These are phyloP conservation scores for Tenebrosternarchus preto DNA, from an alignment of 2,113 vertebrate genomes.

Conservation along the genomic window DNA sequence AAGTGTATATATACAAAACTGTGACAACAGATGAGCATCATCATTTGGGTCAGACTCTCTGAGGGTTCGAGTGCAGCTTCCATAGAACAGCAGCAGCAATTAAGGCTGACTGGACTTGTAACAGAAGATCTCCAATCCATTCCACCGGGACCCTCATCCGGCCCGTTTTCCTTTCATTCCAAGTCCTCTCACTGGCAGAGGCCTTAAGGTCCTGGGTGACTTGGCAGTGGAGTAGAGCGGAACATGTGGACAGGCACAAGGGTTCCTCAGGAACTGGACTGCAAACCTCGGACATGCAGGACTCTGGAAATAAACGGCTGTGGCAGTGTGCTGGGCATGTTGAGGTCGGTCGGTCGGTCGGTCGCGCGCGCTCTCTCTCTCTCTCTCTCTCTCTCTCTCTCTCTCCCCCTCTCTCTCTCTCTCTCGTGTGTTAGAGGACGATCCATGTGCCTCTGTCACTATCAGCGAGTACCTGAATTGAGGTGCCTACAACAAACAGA, in stretches of 20 bases:
- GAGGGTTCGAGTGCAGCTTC: conserved; percentile 1
- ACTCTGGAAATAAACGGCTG: background rate
- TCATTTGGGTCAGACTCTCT: background rate
- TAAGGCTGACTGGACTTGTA: background rate
- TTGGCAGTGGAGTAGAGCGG: background rate
- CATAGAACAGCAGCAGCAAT: conserved; percentile 15
- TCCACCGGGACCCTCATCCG: background rate
- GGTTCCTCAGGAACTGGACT: background rate
- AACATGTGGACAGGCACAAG: background rate
- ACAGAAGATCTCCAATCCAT: too few species aligned
- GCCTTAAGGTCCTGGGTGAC: background rate
- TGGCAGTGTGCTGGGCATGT: background rate
- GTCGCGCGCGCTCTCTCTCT: conserved; percentile 62
- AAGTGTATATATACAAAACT: background rate
- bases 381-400: conserved; percentile 52
- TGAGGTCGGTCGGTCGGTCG: too few species aligned
- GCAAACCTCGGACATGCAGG: background rate
- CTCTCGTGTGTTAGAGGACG: conserved; percentile 69
- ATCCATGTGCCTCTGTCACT: conserved; percentile 89
- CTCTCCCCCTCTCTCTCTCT: conserved; percentile 53
- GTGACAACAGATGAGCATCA: background rate
- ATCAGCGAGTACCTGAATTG: conserved; percentile 87
- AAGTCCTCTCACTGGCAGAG: background rate
- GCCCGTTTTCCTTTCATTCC: background rate
- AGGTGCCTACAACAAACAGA: conserved; percentile 75